A percentile compares a stretch with the other conserved stretches of the same genome.
Evolutionary conservation across 1,140 invertebrate genomes (phyloP).

Genomic region (Bombus vancouverensis): DNA sequence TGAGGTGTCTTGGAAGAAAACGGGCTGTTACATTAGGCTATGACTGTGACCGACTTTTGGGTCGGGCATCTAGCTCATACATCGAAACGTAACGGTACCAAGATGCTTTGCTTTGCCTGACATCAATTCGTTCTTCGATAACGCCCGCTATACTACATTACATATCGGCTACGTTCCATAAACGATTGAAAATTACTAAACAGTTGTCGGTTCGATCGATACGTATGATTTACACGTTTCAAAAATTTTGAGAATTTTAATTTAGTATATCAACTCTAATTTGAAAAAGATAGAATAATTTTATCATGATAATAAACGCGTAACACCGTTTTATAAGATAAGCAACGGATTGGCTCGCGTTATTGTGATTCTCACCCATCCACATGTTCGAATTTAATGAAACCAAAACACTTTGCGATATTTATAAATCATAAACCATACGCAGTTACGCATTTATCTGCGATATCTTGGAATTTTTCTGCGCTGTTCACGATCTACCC

Average conservation of each 20-base stretch:
- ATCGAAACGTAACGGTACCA: constrained; percentile 79
- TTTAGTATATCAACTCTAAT: too few species aligned
- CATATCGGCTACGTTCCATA: constrained; percentile 15
- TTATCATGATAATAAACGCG: background rate
- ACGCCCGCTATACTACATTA: constrained; percentile 20
- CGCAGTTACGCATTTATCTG: background rate
- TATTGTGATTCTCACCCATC: background rate
- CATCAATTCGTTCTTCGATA: constrained; percentile 75
- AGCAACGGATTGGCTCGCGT: background rate
- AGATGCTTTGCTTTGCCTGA: constrained; percentile 76
- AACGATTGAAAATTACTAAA: constrained; percentile 7
- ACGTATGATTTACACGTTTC: background rate
- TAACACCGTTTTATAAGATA: background rate
- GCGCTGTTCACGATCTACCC: background rate
- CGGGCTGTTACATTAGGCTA: constrained; percentile 75
- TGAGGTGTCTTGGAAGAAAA: constrained; percentile 69
- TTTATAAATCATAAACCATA: background rate
- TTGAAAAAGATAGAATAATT: too few species aligned
- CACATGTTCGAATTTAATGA: background rate
- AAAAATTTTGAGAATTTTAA: too few species aligned
- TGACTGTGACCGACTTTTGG: constrained; percentile 79
- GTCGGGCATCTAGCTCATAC: constrained; percentile 78
- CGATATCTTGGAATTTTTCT: constrained; percentile 36
- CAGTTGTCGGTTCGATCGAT: too few species aligned
- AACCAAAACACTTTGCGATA: background rate